Percentiles rank a stretch among this genome's conserved stretches.
These are phyloP conservation scores for Athene noctua DNA, from an alignment of 2,113 vertebrate species.

Conservation along the genomic window DNA sequence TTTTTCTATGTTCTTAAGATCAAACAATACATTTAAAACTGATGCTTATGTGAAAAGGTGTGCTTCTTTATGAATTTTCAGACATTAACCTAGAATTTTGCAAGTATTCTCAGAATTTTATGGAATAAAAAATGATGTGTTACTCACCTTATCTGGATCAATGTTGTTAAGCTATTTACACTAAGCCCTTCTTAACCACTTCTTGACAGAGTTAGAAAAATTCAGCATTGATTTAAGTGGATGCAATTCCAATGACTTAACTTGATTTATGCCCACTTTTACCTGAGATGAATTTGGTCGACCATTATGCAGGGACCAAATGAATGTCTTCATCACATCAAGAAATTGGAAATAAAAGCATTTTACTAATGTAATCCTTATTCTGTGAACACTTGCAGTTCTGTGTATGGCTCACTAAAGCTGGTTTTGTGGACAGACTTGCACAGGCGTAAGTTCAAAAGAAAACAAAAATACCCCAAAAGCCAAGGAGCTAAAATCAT, in stretches of 20 bases:
- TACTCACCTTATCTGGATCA: not conserved
- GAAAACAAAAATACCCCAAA: not conserved
- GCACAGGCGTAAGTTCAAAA: not conserved
- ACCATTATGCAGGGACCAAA: not conserved
- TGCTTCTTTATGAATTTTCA: not conserved
- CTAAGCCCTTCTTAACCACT: not conserved
- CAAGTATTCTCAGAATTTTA: not conserved
- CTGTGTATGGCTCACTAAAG: not conserved
- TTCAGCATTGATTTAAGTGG: not conserved
- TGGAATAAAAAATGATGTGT: not conserved
- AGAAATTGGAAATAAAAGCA: not conserved
- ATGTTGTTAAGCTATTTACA: not conserved
- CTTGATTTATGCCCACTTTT: not conserved
- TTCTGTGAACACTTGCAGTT: not conserved
- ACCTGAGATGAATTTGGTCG: not conserved
- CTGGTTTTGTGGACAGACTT: not conserved
- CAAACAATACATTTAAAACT: not conserved
- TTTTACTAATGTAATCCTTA: not conserved
- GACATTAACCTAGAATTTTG: not conserved
- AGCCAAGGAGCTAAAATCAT: not conserved
- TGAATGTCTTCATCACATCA: not conserved
- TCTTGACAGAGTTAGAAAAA: not conserved
- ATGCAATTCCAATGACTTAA: not conserved
- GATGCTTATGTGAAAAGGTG: not conserved
- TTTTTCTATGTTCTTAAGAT: not conserved